Evolutionary conservation across 1,140 invertebrate genomes (phyloP), one percentile per base, ranked within the genome.

Genomic region (Branchinecta lynchi): DNA sequence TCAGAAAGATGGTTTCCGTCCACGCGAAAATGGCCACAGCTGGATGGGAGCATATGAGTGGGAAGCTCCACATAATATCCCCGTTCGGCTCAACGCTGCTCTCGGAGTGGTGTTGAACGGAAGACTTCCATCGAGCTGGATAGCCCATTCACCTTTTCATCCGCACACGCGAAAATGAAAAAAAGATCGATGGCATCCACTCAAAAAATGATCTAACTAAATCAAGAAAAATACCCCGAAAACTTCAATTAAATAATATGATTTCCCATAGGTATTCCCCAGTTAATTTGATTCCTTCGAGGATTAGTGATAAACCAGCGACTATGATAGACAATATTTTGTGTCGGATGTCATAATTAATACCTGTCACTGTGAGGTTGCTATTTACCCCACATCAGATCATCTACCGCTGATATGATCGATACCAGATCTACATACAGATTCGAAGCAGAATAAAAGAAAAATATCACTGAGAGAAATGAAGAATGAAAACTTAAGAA

Each of bases 281-380:
- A 51, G 46, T 51, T 9, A 51, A 51, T 51, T 51, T 51, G 46
- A 51, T 51, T 51, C 46, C 46, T 9, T 51, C 46, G n/a, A 51
- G 46, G 46, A 51, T 51, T 51, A 51, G 46, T 51, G 46, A 51
- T 51, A 51, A 51, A 51, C n/a, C 46, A 51, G 46, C 46, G 46
- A 51, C 46, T 9, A 9, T 51, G 46, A 51, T 51, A 51, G 9
- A n/a, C 46, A 51, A n/a, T 51, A 51, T 51, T 51, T 51, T 51
- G 46, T 51, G n/a, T 51, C 46, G 9, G 46, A 51, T 51, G 46
- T 51, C n/a, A 9, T 51, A 51, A 51, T 51, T n/a, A 51, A 51
- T 51, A 51, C n/a, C n/a, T 51, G 46, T n/a, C 46, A 51, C n/a
- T 51, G 46, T 51, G 46, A 51, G 9, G 46, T n/a, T 9, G 46